Evolutionary conservation across 1,140 invertebrate genomes (phyloP), one percentile per base, ranked within the genome.

Genomic region (Anoplophora glabripennis): DNA sequence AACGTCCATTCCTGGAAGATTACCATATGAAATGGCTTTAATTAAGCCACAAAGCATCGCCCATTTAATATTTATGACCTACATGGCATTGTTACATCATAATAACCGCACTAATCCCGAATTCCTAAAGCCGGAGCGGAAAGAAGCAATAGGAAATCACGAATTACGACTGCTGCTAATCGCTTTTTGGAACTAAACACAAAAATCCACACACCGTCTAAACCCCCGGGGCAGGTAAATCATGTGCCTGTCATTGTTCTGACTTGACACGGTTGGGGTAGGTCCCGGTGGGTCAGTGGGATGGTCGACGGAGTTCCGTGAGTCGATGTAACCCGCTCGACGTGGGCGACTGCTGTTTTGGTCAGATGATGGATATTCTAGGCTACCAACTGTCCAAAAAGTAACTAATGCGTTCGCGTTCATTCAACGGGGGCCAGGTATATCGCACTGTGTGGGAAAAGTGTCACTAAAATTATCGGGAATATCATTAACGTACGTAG

Each of bases 321-420:
- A 14, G 34, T 17, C 48, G 10, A 42, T 15, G 18, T n/a, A 14
- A 21, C 41, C 47, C 37, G 9, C 17, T 46, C 12, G 21, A 17
- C 40, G 37, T 61, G 66, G 62, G 17, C 61, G 28, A 48, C 54
- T 65, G 64, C 42, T 68, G 64, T 70, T 70, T 68, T 68, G 68
- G 68, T 70, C 68, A 70, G 66, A 68, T 70, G 68, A 70, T 65
- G 64, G 59, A 68, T 70, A 63, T 63, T 57, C 59, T 47, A 34
- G 57, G 59, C 68, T 68, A 68, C 66, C 64, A 70, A 70, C 63
- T 66, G 66, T 68, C 66, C 67, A 46, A 65, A 62, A 63, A 57
- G 38, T 62, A 67, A 67, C 68, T 67, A 69, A 69, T 66, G 65
- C 55, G 21, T 48, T 63, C 62, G 57, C 45, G 56, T 65, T 69